Conservation (phyloP, 1,140 invertebrate species). For the Atta cephalotes region DNA sequence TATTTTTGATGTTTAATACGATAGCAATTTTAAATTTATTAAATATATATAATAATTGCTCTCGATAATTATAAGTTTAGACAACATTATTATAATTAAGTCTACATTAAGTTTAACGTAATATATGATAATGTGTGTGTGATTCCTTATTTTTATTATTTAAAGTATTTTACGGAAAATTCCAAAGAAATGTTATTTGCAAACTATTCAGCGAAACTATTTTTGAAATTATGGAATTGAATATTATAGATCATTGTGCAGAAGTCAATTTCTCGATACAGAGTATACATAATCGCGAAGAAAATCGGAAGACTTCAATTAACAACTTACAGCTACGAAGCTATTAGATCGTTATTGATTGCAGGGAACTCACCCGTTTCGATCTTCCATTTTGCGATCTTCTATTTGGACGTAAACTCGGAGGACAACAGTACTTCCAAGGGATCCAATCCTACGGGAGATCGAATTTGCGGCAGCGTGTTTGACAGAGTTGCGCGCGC, state of each 20-base stretch:
- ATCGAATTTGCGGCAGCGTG: slow-evolving; percentile 38
- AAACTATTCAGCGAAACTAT: slow-evolving; percentile 9
- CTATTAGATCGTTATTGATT: slow-evolving; percentile 27
- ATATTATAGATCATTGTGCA: not conserved
- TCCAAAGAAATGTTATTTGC: not conserved
- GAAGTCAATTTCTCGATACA: slow-evolving; percentile 5
- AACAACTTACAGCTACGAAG: slow-evolving; percentile 11
- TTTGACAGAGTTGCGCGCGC: slow-evolving; percentile 78
- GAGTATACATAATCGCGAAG: not conserved
- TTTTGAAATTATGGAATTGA: not conserved
- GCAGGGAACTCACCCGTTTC: not conserved
- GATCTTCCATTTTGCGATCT: not conserved
- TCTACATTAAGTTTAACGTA: not conserved
- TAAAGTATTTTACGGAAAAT: not conserved
- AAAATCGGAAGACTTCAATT: not conserved
- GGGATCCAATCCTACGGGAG: slow-evolving; percentile 34
- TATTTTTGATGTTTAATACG: not conserved
- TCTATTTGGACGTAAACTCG: not conserved
- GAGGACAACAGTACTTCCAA: slow-evolving; percentile 7
- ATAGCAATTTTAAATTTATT: not conserved
- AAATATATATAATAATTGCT: not conserved
- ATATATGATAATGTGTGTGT: not conserved
- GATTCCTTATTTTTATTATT: not conserved
- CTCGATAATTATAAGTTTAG: not conserved
- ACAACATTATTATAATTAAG: not conserved